phyloP scores from a whole-genome alignment of 2,888 invertebrate genomes.

The Gymnoscelis rufifasciata region DNA sequence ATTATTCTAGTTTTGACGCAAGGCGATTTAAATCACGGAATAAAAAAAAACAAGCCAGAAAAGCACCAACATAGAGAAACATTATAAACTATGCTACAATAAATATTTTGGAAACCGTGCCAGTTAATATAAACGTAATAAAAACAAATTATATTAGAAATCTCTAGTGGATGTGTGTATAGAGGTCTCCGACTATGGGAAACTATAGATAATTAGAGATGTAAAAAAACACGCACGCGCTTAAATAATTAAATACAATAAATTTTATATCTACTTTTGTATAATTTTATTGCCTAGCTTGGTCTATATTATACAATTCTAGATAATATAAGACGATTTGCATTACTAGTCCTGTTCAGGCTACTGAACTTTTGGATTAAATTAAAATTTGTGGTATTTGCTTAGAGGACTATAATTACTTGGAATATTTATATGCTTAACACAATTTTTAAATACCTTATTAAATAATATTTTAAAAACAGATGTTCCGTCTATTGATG shows the following conservation, averaged over 20 bases:
- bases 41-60: not conserved
- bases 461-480: no score
- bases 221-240: not conserved
- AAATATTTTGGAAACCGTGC: conserved; percentile 5
- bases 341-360: no score
- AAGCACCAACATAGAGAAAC: not conserved
- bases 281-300: no score
- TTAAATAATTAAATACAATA: no score
- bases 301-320: not conserved
- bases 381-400: no score
- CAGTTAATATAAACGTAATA: conserved; percentile 8
- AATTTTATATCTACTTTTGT: no score
- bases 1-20: not conserved
- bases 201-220: not conserved
- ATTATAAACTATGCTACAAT: conserved; percentile 2
- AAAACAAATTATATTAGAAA: conserved; percentile 9
- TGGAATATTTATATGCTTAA: no score
- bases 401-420: no score
- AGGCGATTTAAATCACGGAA: not conserved
- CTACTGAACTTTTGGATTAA: no score
- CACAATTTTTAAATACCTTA: no score
- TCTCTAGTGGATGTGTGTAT: not conserved
- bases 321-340: not conserved
- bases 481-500: no score
- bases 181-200: not conserved